Conservation (phyloP, 2,113 vertebrate genomes). For the Pachypanchax playfairii region DNA sequence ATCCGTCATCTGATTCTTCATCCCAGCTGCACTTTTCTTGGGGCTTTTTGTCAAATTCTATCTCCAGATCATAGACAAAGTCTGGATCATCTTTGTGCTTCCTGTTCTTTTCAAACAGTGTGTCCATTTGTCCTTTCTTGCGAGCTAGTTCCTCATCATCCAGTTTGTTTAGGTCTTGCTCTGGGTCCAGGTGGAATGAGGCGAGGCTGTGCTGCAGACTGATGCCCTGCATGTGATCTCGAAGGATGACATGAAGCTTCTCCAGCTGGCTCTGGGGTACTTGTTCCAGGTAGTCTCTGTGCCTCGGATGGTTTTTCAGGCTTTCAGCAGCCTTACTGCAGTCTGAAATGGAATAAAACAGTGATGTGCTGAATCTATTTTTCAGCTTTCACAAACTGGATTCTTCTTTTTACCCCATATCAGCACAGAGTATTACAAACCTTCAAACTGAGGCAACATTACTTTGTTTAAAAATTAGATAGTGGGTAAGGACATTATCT, state of each 20-base stretch:
- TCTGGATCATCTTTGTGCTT: conserved; percentile 86
- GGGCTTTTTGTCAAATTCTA: conserved; percentile 84
- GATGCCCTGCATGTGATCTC: conserved; percentile 83
- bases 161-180: conserved; percentile 95
- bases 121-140: conserved; percentile 92
- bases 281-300: conserved; percentile 84
- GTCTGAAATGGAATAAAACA: conserved; percentile 75
- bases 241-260: conserved; percentile 85
- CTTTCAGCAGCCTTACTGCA: conserved; percentile 86
- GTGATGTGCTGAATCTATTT: no score
- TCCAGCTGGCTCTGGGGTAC: conserved; percentile 85
- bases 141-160: conserved; percentile 86
- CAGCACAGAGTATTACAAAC: no score
- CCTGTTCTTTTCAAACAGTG: conserved; percentile 89
- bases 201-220: conserved; percentile 79
- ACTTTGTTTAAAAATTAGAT: no score
- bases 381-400: no score
- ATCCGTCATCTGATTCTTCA: conserved; percentile 82
- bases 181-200: conserved; percentile 80
- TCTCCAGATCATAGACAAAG: conserved; percentile 90
- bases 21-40: conserved; percentile 92
- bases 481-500: no score
- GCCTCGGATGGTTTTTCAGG: conserved; percentile 88
- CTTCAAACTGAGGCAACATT: no score
- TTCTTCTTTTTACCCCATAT: no score